Percentiles rank a stretch among this genome's conserved stretches.
phyloP scores from a whole-genome alignment of 2,888 invertebrate species.

The Leptopilina syphax region DNA sequence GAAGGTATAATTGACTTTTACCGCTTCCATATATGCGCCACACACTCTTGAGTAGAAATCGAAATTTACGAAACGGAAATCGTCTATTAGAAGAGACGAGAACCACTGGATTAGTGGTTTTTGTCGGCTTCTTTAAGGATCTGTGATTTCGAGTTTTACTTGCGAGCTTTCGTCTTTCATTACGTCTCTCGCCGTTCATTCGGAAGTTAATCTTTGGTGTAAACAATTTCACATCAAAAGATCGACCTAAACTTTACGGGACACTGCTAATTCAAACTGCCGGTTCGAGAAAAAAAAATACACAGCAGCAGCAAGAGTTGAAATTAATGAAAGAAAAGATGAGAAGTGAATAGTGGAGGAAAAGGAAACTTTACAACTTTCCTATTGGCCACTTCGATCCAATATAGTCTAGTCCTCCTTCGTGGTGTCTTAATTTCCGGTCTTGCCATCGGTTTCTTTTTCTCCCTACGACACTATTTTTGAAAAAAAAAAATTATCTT shows the following conservation, averaged over 20 bases:
- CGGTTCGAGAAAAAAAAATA: not conserved
- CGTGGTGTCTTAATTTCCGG: constrained; percentile 27
- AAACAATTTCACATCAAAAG: constrained; percentile 8
- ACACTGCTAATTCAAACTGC: not conserved
- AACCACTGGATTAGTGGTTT: not conserved
- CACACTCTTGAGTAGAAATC: not conserved
- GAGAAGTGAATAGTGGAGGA: constrained; percentile 2
- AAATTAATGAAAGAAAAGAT: constrained; percentile 8
- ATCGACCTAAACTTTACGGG: constrained; percentile 1
- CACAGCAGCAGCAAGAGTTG: not conserved
- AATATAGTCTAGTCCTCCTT: not conserved
- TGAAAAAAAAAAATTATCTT: not conserved
- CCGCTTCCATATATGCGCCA: not conserved
- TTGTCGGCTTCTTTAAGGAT: constrained; percentile 19
- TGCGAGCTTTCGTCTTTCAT: constrained; percentile 7
- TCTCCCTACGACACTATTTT: not conserved
- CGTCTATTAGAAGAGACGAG: not conserved
- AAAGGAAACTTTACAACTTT: constrained; percentile 10
- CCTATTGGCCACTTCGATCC: constrained; percentile 20
- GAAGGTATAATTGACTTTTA: not conserved
- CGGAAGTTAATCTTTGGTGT: constrained; percentile 29
- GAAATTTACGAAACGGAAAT: constrained; percentile 21
- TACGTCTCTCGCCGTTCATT: constrained; percentile 4
- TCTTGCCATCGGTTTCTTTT: constrained; percentile 12
- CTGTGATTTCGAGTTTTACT: not conserved